Conservation (phyloP, 1,140 invertebrate species). For the Diprion similis region DNA sequence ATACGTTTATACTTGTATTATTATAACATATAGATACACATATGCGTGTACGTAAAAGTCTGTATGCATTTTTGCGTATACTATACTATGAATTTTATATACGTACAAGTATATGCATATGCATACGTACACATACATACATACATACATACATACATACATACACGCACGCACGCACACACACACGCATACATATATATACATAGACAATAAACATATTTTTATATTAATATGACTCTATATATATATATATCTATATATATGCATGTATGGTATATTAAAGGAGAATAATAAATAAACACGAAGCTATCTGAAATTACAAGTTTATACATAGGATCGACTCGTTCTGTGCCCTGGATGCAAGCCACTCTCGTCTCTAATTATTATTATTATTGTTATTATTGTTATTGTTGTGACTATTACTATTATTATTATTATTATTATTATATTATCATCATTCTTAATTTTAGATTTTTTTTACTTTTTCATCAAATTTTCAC, state of each 20-base stretch:
- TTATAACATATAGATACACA: too few species aligned
- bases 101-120: background rate
- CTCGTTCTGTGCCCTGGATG: background rate
- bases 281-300: background rate
- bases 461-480: background rate
- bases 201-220: too few species aligned
- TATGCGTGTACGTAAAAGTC: too few species aligned
- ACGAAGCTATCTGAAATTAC: background rate
- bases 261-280: background rate
- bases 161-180: background rate
- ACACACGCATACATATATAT: background rate
- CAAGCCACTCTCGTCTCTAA: background rate
- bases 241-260: background rate
- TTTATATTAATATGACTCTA: too few species aligned
- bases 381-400: too few species aligned
- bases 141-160: background rate
- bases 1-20: too few species aligned
- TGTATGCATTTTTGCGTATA: too few species aligned
- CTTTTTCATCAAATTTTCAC: conserved; percentile 13
- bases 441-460: too few species aligned
- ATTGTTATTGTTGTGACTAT: too few species aligned
- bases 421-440: too few species aligned
- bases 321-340: conserved; percentile 7
- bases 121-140: background rate
- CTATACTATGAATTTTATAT: too few species aligned